These are phyloP conservation scores for Sarcophaga bullata DNA, from an alignment of 1,140 invertebrate genomes.

Conservation along the genomic window DNA sequence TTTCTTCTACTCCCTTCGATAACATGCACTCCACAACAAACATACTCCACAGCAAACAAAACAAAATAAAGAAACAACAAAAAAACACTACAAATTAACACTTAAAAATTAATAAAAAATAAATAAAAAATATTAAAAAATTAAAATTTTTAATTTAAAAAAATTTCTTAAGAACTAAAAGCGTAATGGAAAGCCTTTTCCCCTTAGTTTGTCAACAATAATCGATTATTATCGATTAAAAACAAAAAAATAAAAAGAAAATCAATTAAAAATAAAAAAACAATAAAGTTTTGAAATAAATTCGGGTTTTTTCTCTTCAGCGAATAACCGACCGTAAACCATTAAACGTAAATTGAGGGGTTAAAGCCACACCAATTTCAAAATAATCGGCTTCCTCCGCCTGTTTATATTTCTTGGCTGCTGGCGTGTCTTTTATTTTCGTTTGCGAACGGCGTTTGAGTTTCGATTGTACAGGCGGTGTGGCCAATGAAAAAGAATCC, in stretches of 20 bases:
- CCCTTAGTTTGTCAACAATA: constrained; percentile 64
- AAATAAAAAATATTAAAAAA: constrained; percentile 38
- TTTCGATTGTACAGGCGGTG: constrained; percentile 47
- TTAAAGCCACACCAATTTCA: constrained; percentile 59
- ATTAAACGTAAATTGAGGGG: constrained; percentile 59
- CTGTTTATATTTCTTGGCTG: constrained; percentile 53
- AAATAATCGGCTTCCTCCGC: constrained; percentile 59
- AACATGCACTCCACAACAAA: no score
- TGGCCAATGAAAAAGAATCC: constrained; percentile 15
- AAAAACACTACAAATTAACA: constrained; percentile 17
- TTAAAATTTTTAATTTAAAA: constrained; percentile 33
- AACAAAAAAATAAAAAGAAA: constrained; percentile 8
- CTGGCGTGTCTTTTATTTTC: constrained; percentile 42
- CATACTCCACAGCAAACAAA: no score
- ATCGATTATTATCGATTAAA: constrained; percentile 30
- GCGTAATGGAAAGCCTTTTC: constrained; percentile 64
- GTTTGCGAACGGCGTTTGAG: constrained; percentile 52
- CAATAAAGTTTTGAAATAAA: background rate
- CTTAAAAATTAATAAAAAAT: constrained; percentile 35
- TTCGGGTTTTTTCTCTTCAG: background rate
- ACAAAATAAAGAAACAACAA: background rate
- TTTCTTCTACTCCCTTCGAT: background rate
- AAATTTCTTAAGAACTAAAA: constrained; percentile 58
- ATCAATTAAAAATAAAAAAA: background rate
- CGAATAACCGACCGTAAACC: background rate